These are phyloP conservation scores for Amblyornis subalaris DNA, from an alignment of 2,113 vertebrate species.

Conservation along the genomic window DNA sequence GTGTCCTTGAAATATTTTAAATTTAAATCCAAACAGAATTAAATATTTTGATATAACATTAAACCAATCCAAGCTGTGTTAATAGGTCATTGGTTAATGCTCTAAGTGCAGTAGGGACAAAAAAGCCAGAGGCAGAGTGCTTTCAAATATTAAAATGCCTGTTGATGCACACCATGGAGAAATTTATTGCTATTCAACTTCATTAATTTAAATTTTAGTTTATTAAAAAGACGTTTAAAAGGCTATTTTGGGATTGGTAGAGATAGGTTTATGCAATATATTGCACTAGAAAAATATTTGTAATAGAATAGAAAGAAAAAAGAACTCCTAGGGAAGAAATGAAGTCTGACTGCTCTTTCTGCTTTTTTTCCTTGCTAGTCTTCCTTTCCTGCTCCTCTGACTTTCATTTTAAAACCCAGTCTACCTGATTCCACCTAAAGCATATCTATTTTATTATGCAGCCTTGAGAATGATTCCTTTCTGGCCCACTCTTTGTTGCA, in stretches of 20 bases:
- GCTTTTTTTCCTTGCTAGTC: background rate
- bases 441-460: background rate
- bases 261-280: background rate
- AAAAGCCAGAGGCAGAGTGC: background rate
- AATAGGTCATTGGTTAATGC: background rate
- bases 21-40: background rate
- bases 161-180: background rate
- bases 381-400: background rate
- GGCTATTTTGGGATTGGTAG: background rate
- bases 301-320: background rate
- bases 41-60: background rate
- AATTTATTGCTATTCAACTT: background rate
- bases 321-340: background rate
- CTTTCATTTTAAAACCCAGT: background rate
- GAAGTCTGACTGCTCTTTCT: background rate
- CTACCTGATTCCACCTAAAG: background rate
- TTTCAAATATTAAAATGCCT: background rate
- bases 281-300: background rate
- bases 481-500: background rate
- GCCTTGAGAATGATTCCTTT: background rate
- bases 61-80: background rate
- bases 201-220: constrained; percentile 1
- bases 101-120: background rate
- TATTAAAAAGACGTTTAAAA: background rate
- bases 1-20: background rate